Conservation (phyloP, 2,113 vertebrate species). For the Lophotis ruficrista region DNA sequence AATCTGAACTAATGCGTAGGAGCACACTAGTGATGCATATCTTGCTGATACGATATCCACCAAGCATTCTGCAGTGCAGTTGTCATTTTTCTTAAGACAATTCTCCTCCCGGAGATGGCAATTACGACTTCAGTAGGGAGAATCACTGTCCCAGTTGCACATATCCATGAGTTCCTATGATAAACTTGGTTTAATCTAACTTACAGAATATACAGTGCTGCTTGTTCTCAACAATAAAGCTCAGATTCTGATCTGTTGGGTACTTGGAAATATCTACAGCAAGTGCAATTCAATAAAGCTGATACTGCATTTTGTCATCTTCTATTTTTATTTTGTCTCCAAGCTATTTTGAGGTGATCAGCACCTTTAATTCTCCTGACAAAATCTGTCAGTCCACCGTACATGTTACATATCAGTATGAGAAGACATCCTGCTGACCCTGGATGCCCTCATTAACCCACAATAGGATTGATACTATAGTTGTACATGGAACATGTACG, state of each 20-base stretch:
- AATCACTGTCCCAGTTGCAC: background rate
- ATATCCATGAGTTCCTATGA: rapidly evolving
- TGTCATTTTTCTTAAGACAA: background rate
- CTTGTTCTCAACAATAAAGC: background rate
- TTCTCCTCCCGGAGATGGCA: background rate
- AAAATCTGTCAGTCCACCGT: background rate
- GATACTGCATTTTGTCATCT: background rate
- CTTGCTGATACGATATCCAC: background rate
- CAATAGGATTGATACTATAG: rapidly evolving
- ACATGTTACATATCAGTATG: background rate
- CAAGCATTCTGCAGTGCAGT: background rate
- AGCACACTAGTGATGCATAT: background rate
- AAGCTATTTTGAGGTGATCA: background rate
- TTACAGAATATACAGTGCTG: background rate
- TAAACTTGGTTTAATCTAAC: background rate
- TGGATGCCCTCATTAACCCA: background rate
- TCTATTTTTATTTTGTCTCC: background rate
- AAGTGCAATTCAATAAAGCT: background rate
- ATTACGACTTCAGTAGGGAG: background rate
- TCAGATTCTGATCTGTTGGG: background rate
- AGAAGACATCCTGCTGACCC: background rate
- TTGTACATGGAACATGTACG: rapidly evolving
- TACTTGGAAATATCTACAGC: background rate
- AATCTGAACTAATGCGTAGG: background rate
- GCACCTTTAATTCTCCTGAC: background rate